These are phyloP conservation scores for Nomada fucata DNA, from an alignment of 2,888 invertebrate genomes.

Conservation along the genomic window DNA sequence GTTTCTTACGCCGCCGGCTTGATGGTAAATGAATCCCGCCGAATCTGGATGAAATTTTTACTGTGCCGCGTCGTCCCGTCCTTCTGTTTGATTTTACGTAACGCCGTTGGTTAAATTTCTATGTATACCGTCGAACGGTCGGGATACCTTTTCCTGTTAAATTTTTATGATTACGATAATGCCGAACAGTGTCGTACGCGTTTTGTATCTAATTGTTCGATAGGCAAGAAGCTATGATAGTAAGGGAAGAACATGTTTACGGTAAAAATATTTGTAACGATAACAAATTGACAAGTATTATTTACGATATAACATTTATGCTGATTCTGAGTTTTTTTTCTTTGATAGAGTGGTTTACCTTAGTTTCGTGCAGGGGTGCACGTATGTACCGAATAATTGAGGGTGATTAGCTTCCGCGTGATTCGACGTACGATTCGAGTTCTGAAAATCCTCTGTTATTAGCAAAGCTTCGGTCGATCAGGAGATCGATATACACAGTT, in stretches of 20 bases:
- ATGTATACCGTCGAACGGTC: no score
- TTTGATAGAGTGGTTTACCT: neutral
- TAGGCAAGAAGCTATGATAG: no score
- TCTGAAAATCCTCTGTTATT: neutral
- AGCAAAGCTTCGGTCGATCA: neutral
- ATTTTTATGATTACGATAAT: no score
- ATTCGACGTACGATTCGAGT: neutral
- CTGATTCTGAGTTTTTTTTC: neutral
- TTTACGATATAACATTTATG: neutral
- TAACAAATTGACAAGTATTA: no score
- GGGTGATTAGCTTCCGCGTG: neutral
- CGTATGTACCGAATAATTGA: neutral
- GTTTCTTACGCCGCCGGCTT: constrained; percentile 16
- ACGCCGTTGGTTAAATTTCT: no score
- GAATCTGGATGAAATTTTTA: constrained; percentile 29
- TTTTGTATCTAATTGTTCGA: no score
- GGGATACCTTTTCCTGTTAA: no score
- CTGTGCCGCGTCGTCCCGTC: no score
- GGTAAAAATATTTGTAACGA: no score
- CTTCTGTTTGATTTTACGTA: no score
- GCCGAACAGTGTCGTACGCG: no score
- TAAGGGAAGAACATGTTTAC: no score
- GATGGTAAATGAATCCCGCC: constrained; percentile 33
- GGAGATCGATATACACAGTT: neutral
- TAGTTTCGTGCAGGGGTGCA: neutral